Percentiles rank a stretch among this genome's conserved stretches.
Evolutionary conservation across 2,888 invertebrate genomes (phyloP).

Genomic region (Silvanus unidentatus): DNA sequence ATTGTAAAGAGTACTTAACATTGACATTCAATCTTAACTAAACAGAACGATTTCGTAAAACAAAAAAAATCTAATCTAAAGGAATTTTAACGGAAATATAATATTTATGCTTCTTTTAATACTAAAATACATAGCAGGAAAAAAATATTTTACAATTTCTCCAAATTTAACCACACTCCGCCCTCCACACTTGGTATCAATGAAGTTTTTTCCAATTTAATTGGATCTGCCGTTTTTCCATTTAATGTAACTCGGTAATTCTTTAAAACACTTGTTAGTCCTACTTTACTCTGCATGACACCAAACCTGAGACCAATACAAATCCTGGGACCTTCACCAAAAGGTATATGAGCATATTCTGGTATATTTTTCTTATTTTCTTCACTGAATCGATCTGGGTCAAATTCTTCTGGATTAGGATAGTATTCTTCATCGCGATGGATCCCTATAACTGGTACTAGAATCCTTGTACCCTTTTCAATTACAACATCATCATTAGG

Average conservation of each 20-base stretch:
- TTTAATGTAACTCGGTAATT: slow-evolving; percentile 1
- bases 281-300: slow-evolving; percentile 3
- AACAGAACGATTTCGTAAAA: no score
- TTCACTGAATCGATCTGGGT: slow-evolving; percentile 21
- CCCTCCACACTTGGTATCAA: slow-evolving; percentile 1
- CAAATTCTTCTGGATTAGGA: slow-evolving; percentile 26
- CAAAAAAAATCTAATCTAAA: no score
- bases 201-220: neutral
- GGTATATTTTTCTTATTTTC: slow-evolving; percentile 15
- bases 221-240: neutral
- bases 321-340: slow-evolving; percentile 20
- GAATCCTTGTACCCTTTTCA: slow-evolving; percentile 31
- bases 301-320: slow-evolving; percentile 23
- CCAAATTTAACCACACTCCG: slow-evolving; percentile 6
- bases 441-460: slow-evolving; percentile 29
- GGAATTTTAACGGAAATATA: no score
- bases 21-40: no score
- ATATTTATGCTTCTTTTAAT: no score
- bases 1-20: no score
- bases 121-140: neutral
- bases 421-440: slow-evolving; percentile 36
- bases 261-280: slow-evolving; percentile 1
- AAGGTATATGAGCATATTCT: slow-evolving; percentile 15
- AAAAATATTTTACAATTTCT: neutral
- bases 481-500: slow-evolving; percentile 32